Evolutionary conservation across 2,797 vertebrate species (phyloP), one percentile per base, ranked within the genome.

Genomic region (Mormyrus proboscirostris): DNA sequence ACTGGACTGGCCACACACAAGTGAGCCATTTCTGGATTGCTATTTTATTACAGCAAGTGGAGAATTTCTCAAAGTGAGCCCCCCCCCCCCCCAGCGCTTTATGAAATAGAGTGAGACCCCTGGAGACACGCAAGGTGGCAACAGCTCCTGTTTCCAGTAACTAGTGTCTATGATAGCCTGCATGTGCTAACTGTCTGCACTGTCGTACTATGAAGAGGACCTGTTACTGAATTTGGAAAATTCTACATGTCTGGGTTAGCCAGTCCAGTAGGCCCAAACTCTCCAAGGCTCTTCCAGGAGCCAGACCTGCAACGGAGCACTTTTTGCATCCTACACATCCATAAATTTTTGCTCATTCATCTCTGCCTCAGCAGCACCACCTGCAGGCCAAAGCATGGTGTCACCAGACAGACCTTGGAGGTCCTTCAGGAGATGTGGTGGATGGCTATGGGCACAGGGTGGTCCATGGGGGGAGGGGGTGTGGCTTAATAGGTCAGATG

Each of bases 41-140:
- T 88, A 55, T 91, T 89, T 90, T 90, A 89, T 88, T 87, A 90
- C 57, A 84, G 90, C 91, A 92, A 92, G 92, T 92, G 79, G 85
- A 92, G 88, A 93, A 92, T 93, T 92, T 91, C 91, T 93, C 91
- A 89, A 88, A 14, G 86, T 89, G 90, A 91, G 89, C 86, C 93
- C n/a, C 19, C 53, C 53, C 55, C 19, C 16, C n/a, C 59, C 22
- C 57, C 7, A 53, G 12, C 14, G 1, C 16, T 92, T 90, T 82
- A 88, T 91, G 90, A 90, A 92, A 91, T 88, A 82, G 88, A 91
- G 69, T 55, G 91, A 62, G 7, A 79, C 82, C 86, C 82, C 38
- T 88, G 59, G 87, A 7, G 51, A 84, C 82, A 22, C 19, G 10
- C 41, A 49, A 14, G 8, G n/a, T 50, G 82, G 22, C 47, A 84